Evolutionary conservation across 2,888 invertebrate genomes (phyloP), one percentile per base, ranked within the genome.

Genomic region (Cerastis leucographa): DNA sequence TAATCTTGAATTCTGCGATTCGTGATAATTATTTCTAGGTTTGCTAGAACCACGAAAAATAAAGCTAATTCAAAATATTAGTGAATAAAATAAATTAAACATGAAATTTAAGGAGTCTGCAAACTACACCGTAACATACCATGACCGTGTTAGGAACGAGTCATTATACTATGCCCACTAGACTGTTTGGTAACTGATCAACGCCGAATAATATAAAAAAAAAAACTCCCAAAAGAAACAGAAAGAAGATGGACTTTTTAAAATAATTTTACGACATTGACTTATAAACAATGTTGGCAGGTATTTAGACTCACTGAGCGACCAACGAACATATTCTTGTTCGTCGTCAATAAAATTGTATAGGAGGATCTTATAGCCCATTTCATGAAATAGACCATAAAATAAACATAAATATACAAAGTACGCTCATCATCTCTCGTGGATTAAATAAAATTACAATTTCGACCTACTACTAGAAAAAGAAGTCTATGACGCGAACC

Each of bases 291-390:
- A 62, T 62, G 25, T 71, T 2, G 2, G 49, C 35, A 71, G 29
- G 35, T 40, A 17, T 19, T 22, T 42, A 42, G 14, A 8, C 25
- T 49, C 9, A 11, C 61, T 54, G 35, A 7, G 6, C 2, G 40
- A 19, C 17, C 40, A 17, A 8, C 29, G 42, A 49, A 62, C 29
- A 4, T 35, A 51, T 25, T 80, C 29, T 35, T 42, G 46, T 64
- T 65, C 9, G 14, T 29, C 42, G n/a, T 49, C 56, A 51, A n/a
- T 78, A 65, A 74, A 81, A 74, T 80, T 49, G 9, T 80, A 42
- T 46, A 54, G n/a, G 35, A 80, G 17, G 4, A 64, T 74, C 40
- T 42, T 73, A 49, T 65, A 49, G 56, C 56, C 56, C 25, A 81
- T 78, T 81, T 56, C 22, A 65, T 44, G 56, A 65, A 81, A 56